Conservation (phyloP, 1,140 invertebrate genomes). For the Diploscapter pachys region DNA sequence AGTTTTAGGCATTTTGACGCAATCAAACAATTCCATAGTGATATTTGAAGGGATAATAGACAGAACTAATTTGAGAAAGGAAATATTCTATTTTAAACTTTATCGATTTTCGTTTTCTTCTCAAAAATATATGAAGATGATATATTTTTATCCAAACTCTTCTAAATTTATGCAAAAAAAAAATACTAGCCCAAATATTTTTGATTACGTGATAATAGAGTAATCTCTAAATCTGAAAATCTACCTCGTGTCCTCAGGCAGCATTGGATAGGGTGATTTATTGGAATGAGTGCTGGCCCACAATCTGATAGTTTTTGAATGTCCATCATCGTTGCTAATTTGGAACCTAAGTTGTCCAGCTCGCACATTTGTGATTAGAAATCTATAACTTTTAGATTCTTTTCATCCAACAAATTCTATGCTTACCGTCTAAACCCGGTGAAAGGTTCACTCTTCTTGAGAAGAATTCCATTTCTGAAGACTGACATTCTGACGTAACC, state of each 20-base stretch:
- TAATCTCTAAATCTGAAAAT: not conserved
- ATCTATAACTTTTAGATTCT: conserved; percentile 18
- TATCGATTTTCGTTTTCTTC: no score
- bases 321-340: conserved; percentile 41
- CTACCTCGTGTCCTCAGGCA: conserved; percentile 43
- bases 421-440: conserved; percentile 38
- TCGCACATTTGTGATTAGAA: conserved; percentile 31
- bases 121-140: no score
- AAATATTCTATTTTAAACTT: no score
- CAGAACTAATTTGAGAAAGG: no score
- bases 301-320: conserved; percentile 29
- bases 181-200: no score
- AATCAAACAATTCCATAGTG: no score
- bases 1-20: no score
- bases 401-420: no score
- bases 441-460: conserved; percentile 40
- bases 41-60: no score
- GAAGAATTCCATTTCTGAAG: conserved; percentile 38
- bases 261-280: conserved; percentile 39
- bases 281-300: conserved; percentile 37
- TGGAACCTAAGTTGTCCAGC: conserved; percentile 36
- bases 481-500: conserved; percentile 39
- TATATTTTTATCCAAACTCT: no score
- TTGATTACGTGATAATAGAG: no score
- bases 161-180: no score